Evolutionary conservation across 2,797 vertebrate species (phyloP), one percentile per base, ranked within the genome.

Genomic region (Potorous gilbertii): DNA sequence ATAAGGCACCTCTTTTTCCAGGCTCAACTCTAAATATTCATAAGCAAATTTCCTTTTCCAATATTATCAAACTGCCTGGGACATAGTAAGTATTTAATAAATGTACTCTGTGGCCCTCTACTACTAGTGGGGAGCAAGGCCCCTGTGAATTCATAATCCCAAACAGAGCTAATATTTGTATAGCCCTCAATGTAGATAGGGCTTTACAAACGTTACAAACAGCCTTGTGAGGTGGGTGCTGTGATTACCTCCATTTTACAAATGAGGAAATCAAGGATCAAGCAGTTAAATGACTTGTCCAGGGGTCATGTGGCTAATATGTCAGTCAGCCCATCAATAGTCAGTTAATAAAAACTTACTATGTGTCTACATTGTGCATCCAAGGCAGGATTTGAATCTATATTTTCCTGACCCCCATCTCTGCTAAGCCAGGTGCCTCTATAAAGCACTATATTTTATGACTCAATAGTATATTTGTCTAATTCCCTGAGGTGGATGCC

Each of bases 21-120:
- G 34, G 34, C 62, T 66, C 62, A 66, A 89, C 28, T 54, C 66
- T 28, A 91, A 90, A 56, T 11, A 62, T 31, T 56, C 52, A n/a
- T n/a, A 92, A 54, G 57, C 24, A 91, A 59, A 59, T 93, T 94
- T 93, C 92, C 62, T 55, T 90, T 95, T 18, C 8, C 62, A n/a
- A 16, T 16, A 18, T 16, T 5, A 4, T 28, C 62, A n/a, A 40
- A n/a, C 34, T 5, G 89, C 54, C 59, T 92, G 4, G 21, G 29
- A 89, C 56, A 57, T 56, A 81, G 59, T 50, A 92, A 94, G 6
- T 55, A 92, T 40, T 91, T 24, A 50, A 40, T 59, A 87, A 81
- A 56, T 34, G 13, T 40, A 13, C 2, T 2, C 87, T 59, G 27
- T 14, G 29, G 31, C 31, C 12, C 4, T 34, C 12, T 5, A 31